A percentile compares a stretch with the other conserved stretches of the same genome.
Evolutionary conservation across 2,888 invertebrate genomes (phyloP).

Genomic region (Rhagonycha lutea): DNA sequence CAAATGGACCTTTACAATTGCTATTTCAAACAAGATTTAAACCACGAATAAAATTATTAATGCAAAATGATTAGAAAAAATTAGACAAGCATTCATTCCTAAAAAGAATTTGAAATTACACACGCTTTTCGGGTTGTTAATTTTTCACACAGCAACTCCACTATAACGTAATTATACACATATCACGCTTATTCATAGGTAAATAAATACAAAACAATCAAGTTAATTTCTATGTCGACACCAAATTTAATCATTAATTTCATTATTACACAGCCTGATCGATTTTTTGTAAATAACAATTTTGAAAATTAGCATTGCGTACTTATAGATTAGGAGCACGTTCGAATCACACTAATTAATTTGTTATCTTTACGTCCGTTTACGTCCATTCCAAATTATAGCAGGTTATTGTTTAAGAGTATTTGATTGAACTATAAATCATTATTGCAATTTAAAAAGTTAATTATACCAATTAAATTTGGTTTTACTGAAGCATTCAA

Average conservation of each 20-base stretch:
- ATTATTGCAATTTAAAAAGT: not conserved
- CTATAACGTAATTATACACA: not conserved
- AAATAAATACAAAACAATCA: not conserved
- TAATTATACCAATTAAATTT: not conserved
- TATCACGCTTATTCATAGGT: not conserved
- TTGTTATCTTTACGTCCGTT: no score
- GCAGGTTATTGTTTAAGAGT: not conserved
- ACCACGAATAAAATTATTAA: no score
- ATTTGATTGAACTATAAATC: not conserved
- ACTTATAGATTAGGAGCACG: not conserved
- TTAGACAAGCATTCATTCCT: no score
- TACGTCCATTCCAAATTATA: not conserved
- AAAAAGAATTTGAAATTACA: not conserved
- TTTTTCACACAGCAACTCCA: not conserved
- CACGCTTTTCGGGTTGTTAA: not conserved
- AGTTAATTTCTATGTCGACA: not conserved
- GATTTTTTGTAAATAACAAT: not conserved
- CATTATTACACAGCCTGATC: no score
- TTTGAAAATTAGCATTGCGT: not conserved
- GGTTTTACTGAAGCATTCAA: not conserved
- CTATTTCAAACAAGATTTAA: no score
- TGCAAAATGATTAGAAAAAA: no score
- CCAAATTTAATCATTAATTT: not conserved
- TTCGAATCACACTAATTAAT: not conserved
- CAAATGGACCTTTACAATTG: not conserved